These are phyloP conservation scores for Diacarnus erythraeanus DNA, from an alignment of 37 sponge, comb jelly and placozoan genomes.

Conservation along the genomic window DNA sequence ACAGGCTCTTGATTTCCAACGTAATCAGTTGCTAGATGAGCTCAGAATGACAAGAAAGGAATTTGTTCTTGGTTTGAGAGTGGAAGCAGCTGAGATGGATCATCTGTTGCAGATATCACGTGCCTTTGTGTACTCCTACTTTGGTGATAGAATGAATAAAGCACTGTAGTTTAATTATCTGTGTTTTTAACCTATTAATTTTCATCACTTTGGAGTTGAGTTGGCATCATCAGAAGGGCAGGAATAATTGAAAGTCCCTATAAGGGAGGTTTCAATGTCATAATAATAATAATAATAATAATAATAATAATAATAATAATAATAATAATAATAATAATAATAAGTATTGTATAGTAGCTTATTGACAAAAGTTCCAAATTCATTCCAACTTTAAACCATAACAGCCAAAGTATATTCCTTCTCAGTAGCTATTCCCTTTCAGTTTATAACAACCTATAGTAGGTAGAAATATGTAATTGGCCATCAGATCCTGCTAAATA, in stretches of 20 bases:
- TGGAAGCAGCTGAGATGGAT: not conserved
- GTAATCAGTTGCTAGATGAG: not conserved
- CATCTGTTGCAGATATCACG: conserved; percentile 8
- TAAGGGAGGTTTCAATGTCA: no score
- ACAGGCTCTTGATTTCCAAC: conserved; percentile 6
- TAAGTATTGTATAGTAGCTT: not conserved
- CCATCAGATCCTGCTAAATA: no score
- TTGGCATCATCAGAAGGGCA: no score
- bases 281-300: not conserved
- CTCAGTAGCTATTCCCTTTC: no score
- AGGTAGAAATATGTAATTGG: no score
- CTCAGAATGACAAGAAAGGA: not conserved
- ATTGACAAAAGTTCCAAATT: not conserved
- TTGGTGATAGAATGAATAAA: not conserved
- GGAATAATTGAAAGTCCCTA: no score
- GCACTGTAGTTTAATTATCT: no score
- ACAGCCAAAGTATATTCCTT: no score
- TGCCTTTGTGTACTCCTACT: conserved; percentile 29
- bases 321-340: not conserved
- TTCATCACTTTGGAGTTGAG: no score
- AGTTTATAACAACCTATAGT: no score
- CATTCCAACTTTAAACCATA: not conserved
- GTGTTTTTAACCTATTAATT: no score
- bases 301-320: not conserved
- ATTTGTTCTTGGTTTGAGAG: not conserved